These are phyloP conservation scores for Tiliacea aurago DNA, from an alignment of 2,888 invertebrate species.

Conservation along the genomic window DNA sequence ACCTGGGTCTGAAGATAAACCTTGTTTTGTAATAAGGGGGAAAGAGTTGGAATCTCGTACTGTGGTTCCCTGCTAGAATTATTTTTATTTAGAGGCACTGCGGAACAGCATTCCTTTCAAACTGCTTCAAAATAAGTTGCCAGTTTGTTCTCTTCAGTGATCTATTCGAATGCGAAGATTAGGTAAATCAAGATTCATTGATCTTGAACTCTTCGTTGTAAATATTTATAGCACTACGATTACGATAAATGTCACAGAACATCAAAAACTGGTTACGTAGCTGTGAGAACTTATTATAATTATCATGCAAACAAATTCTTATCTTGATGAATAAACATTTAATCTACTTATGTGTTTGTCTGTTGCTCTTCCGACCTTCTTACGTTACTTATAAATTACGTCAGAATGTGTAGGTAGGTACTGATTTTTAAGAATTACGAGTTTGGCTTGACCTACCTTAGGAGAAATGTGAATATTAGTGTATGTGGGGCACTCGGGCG, in stretches of 20 bases:
- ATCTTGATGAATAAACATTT: conserved; percentile 33
- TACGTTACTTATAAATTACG: neutral
- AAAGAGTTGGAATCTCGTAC: neutral
- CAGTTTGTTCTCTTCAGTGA: neutral
- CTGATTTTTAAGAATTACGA: neutral
- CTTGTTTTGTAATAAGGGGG: too few species aligned
- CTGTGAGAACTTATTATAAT: neutral
- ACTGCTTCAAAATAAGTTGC: neutral
- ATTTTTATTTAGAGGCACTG: neutral
- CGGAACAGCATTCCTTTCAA: too few species aligned
- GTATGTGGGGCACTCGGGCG: neutral
- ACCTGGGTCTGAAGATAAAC: too few species aligned
- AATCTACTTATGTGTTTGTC: neutral
- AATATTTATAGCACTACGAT: conserved; percentile 15
- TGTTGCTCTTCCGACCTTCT: neutral
- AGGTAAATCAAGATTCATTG: conserved; percentile 22
- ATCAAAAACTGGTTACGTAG: neutral
- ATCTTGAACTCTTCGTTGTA: conserved; percentile 42
- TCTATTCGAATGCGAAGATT: neutral
- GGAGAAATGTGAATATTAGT: neutral
- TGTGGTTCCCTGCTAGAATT: neutral
- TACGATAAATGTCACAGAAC: conserved; percentile 4
- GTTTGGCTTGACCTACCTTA: conserved; percentile 19
- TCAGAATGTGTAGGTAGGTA: neutral
- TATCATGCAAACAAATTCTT: conserved; percentile 25